phyloP scores from a whole-genome alignment of 2,797 vertebrate genomes.

The Poeciliopsis infans region DNA sequence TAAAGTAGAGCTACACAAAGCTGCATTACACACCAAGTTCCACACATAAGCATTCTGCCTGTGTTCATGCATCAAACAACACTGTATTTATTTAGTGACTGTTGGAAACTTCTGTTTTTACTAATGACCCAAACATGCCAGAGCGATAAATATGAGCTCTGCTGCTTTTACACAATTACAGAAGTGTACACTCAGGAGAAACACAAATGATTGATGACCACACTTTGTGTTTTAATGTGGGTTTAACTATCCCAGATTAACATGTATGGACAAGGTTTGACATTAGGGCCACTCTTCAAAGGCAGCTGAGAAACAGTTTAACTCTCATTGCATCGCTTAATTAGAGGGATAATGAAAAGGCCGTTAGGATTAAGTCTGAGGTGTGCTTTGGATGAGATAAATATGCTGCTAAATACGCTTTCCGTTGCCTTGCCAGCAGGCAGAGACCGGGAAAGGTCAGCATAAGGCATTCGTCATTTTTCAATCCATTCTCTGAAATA shows the following conservation, averaged over 20 bases:
- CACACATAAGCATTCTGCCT: background rate
- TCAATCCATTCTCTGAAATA: conserved; percentile 64
- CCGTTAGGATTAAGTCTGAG: conserved; percentile 69
- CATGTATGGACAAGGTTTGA: conserved; percentile 34
- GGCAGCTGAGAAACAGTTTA: conserved; percentile 54
- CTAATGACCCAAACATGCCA: background rate
- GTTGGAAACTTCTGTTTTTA: background rate
- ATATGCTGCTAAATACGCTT: conserved; percentile 60
- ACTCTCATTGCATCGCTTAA: conserved; percentile 52
- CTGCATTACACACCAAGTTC: background rate
- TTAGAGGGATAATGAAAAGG: conserved; percentile 73
- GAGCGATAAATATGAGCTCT: conserved; percentile 7
- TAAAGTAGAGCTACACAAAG: background rate
- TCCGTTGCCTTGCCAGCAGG: conserved; percentile 49
- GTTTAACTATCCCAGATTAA: conserved; percentile 58
- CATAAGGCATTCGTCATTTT: conserved; percentile 67
- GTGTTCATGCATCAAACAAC: background rate
- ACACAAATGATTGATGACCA: conserved; percentile 47
- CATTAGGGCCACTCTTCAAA: conserved; percentile 28
- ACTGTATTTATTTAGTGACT: background rate
- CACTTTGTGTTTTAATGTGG: conserved; percentile 41
- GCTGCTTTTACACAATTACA: conserved; percentile 13
- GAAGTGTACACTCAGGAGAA: conserved; percentile 26
- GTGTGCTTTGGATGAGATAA: conserved; percentile 70
- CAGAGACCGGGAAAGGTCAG: conserved; percentile 68